Evolutionary conservation across 2,888 invertebrate genomes (phyloP).

Genomic region (Cacoxenus indagator): DNA sequence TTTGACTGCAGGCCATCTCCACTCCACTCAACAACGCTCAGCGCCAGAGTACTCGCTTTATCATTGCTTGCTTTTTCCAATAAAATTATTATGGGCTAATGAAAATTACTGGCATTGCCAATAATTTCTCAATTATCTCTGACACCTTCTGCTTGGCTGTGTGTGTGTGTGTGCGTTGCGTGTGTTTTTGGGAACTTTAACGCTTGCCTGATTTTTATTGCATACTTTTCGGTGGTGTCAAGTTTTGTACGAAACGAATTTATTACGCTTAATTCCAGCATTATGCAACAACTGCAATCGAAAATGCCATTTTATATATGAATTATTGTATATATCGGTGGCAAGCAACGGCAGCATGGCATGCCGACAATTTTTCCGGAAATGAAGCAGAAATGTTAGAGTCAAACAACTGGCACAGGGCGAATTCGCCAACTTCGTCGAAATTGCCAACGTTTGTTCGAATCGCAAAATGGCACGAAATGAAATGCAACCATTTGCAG

Average conservation of each 20-base stretch:
- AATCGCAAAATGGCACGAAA: not conserved
- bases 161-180: not conserved
- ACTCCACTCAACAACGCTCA: not conserved
- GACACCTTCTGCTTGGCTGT: not conserved
- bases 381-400: conserved; percentile 59
- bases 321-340: too few species aligned
- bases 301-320: conserved; percentile 32
- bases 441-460: not conserved
- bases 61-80: not conserved
- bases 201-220: not conserved
- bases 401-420: conserved; percentile 24
- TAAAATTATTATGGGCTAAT: conserved; percentile 4
- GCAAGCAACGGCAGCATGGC: too few species aligned
- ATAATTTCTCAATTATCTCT: conserved; percentile 59
- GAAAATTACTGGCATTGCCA: conserved; percentile 36
- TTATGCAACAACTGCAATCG: conserved; percentile 44
- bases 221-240: conserved; percentile 2
- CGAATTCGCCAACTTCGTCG: not conserved
- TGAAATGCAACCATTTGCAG: not conserved
- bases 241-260: conserved; percentile 25
- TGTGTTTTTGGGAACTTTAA: not conserved
- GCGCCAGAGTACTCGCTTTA: not conserved
- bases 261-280: conserved; percentile 57
- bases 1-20: not conserved
- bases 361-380: conserved; percentile 46